Evolutionary conservation across 2,888 invertebrate genomes (phyloP), one percentile per base, ranked within the genome.

Genomic region (Pantelozetes paolii): DNA sequence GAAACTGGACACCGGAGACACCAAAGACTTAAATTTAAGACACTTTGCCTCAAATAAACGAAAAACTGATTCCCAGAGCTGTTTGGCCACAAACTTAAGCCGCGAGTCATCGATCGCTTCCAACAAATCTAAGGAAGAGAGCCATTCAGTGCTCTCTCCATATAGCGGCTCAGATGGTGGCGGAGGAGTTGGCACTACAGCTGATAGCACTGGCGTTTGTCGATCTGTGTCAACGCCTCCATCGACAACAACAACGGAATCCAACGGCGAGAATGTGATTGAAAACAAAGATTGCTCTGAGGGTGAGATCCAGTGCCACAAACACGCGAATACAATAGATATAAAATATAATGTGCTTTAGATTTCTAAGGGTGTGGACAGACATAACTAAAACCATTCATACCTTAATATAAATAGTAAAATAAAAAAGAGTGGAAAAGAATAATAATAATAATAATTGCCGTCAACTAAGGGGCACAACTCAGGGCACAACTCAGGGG

Each of bases 1-100:
- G 76, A 87, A 87, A 79, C 85, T 87, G 72, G 89, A 89, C 83
- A 85, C 89, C 42, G 83, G 88, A 71, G 88, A 88, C 80, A 84
- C 87, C 11, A 83, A 86, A 71, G 85, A 87, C 32, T 81, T 85
- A 79, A 79, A 83, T 80, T 75, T 82, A 71, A 81, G 81, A 28
- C 78, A 80, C 59, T 81, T 79, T 76, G 78, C 80, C 1, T 32
- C 64, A 2, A 64, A 64, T 64, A 64, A n/a, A 8, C 6, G 26
- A 20, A 32, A n/a, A n/a, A 11, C 1, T 9, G 32, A 32, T 11
- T 62, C 62, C 1, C 6, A 36, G 8, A 32, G n/a, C 6, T 36
- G 20, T 36, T 9, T 20, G 9, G 26, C 40, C 26, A 18, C 36
- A 8, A 32, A 36, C 9, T 1, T 20, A 2, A 64, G 64, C n/a